Evolutionary conservation across 2,113 vertebrate species (phyloP).

Genomic region (Toxostoma redivivum): DNA sequence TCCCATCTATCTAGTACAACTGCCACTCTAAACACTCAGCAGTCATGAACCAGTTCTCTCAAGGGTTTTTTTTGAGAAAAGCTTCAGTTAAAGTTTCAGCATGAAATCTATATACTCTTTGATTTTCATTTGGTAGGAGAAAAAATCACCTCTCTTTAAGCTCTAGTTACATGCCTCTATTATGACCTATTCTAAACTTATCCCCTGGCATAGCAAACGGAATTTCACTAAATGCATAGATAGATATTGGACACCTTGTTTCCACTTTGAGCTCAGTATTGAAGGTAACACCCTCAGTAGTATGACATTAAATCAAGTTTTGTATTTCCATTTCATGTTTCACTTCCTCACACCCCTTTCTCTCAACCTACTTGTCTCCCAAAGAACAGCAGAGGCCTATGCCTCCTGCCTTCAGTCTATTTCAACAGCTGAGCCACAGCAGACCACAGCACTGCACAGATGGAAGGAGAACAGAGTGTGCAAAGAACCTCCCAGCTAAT

Average conservation of each 20-base stretch:
- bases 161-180: slow-evolving; percentile 58
- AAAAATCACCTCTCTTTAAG: slow-evolving; percentile 52
- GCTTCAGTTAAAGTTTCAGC: neutral
- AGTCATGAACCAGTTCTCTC: neutral
- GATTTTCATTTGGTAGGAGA: slow-evolving; percentile 14
- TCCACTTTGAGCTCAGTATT: slow-evolving; percentile 64
- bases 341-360: slow-evolving; percentile 32
- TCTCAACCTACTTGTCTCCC: slow-evolving; percentile 10
- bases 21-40: neutral
- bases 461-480: neutral
- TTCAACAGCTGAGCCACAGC: slow-evolving; percentile 39
- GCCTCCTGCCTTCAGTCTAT: neutral
- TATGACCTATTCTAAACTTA: slow-evolving; percentile 66
- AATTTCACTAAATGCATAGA: slow-evolving; percentile 66
- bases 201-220: slow-evolving; percentile 61
- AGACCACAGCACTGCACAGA: neutral
- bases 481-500: neutral
- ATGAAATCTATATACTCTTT: neutral
- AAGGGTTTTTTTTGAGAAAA: neutral
- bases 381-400: slow-evolving; percentile 26
- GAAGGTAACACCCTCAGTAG: slow-evolving; percentile 54
- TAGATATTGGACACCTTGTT: slow-evolving; percentile 70
- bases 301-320: slow-evolving; percentile 64
- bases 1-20: neutral
- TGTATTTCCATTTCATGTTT: slow-evolving; percentile 62